Evolutionary conservation across 2,797 vertebrate species (phyloP).

Genomic region (Crax fasciolata): DNA sequence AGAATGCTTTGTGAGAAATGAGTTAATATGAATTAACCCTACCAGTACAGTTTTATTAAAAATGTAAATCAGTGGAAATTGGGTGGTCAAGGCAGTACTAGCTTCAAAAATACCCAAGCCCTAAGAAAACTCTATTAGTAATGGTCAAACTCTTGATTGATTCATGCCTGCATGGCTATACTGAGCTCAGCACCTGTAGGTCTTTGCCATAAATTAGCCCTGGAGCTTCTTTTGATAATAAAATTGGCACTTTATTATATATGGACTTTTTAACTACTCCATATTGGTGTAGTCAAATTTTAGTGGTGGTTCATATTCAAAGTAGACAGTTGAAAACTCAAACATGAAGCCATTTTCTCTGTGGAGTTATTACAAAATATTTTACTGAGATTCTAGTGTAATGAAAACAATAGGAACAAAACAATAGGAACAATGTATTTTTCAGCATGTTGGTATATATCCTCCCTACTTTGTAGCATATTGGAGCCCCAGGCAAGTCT

Average conservation of each 20-base stretch:
- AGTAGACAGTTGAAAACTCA: constrained; percentile 10
- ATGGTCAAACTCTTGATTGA: not conserved
- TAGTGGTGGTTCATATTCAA: not conserved
- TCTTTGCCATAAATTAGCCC: not conserved
- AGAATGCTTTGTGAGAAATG: not conserved
- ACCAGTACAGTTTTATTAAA: not conserved
- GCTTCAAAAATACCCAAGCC: not conserved
- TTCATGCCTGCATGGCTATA: not conserved
- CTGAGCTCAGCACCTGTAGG: not conserved
- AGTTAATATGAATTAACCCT: not conserved
- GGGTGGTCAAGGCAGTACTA: not conserved
- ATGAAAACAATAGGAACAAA: not conserved
- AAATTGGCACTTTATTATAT: not conserved
- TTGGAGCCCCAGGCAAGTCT: not conserved
- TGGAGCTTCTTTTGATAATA: not conserved
- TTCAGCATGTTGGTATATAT: not conserved
- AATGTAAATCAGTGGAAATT: not conserved
- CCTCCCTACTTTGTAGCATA: not conserved
- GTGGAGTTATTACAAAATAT: not conserved
- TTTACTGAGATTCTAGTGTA: not conserved
- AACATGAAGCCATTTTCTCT: not conserved
- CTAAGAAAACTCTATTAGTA: not conserved
- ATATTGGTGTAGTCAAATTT: not conserved
- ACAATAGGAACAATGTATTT: not conserved
- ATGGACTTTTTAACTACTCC: not conserved